Evolutionary conservation across 2,797 vertebrate genomes (phyloP).

Genomic region (Trematomus bernacchii): DNA sequence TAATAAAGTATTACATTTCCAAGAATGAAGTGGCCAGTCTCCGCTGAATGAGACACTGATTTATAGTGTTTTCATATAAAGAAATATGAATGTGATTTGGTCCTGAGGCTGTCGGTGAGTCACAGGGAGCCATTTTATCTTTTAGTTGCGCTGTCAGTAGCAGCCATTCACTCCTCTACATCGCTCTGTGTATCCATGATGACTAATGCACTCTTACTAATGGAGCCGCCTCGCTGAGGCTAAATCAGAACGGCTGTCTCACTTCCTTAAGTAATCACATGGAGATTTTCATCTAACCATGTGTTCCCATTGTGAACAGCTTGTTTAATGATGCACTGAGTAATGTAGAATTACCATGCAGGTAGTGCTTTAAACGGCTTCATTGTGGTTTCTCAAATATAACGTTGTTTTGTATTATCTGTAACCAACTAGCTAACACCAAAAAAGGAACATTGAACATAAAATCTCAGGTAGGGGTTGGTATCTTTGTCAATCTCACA

Average conservation of each 20-base stretch:
- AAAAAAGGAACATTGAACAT: not conserved
- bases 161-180: constrained; percentile 59
- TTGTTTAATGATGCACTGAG: constrained; percentile 22
- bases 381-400: not conserved
- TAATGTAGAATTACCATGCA: not conserved
- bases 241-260: constrained; percentile 41
- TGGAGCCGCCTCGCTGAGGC: constrained; percentile 51
- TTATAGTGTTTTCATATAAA: constrained; percentile 45
- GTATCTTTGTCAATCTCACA: not conserved
- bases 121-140: constrained; percentile 71
- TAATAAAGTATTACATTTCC: constrained; percentile 36
- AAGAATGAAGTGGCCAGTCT: constrained; percentile 44
- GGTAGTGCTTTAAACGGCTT: not conserved
- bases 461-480: not conserved
- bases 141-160: constrained; percentile 59
- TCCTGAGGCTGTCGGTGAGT: constrained; percentile 63
- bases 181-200: constrained; percentile 42
- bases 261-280: constrained; percentile 50
- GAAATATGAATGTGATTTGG: constrained; percentile 63
- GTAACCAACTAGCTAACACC: not conserved
- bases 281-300: constrained; percentile 4
- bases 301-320: constrained; percentile 26
- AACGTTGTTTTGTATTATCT: not conserved
- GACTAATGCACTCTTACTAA: constrained; percentile 71
- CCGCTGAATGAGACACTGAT: constrained; percentile 46